Conservation (phyloP, 2,797 vertebrate species). For the Enteromius mattozi region DNA sequence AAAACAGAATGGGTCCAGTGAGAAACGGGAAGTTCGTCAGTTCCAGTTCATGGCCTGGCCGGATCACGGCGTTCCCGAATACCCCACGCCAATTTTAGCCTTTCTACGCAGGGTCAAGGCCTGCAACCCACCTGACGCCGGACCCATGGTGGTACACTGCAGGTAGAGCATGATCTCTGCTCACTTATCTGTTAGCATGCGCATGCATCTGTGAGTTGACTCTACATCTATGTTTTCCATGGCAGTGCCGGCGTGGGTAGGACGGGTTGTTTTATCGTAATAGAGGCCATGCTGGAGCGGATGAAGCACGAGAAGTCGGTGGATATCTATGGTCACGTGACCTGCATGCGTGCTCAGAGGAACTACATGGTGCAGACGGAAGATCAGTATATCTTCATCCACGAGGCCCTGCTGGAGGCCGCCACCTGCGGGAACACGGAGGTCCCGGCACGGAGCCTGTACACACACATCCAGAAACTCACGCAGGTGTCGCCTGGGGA, state of each 20-base stretch:
- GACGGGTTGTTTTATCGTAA: constrained; percentile 94
- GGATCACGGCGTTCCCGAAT: constrained; percentile 94
- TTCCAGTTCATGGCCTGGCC: constrained; percentile 99
- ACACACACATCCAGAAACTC: constrained; percentile 94
- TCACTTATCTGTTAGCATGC: background rate
- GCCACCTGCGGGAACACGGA: constrained; percentile 89
- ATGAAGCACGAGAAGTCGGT: constrained; percentile 95
- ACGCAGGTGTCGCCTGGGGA: constrained; percentile 86
- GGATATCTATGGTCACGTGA: constrained; percentile 96
- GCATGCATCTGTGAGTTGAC: constrained; percentile 6
- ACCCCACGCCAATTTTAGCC: constrained; percentile 90
- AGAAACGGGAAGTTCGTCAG: constrained; percentile 93
- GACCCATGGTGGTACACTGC: constrained; percentile 97
- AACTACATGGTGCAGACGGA: constrained; percentile 99
- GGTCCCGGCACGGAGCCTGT: constrained; percentile 90
- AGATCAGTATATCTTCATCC: constrained; percentile 97
- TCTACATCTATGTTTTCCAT: background rate
- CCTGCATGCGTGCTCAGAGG: constrained; percentile 93
- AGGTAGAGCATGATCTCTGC: constrained; percentile 76
- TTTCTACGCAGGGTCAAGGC: constrained; percentile 91
- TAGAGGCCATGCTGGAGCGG: constrained; percentile 95
- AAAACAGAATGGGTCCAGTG: constrained; percentile 89
- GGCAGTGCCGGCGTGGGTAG: constrained; percentile 88
- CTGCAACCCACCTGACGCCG: constrained; percentile 90
- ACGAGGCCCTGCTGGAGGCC: constrained; percentile 92